Evolutionary conservation across 1,140 invertebrate species (phyloP).

Genomic region (Homarus americanus): DNA sequence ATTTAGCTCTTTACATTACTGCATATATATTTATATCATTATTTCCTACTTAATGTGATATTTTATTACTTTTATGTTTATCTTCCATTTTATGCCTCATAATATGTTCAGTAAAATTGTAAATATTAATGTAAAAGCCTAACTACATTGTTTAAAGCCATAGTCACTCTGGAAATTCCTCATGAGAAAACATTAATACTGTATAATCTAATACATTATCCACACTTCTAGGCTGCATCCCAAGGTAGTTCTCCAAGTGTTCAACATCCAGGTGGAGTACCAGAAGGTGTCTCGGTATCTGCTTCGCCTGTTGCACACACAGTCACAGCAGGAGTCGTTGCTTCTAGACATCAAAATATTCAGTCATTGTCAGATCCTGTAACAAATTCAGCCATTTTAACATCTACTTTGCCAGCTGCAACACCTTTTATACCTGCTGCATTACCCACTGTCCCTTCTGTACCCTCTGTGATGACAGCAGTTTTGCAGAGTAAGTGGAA

Average conservation of each 20-base stretch:
- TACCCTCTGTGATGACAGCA: background rate
- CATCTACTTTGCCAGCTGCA: background rate
- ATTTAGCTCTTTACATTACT: no score
- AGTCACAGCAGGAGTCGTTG: background rate
- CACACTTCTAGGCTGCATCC: background rate
- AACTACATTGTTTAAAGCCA: no score
- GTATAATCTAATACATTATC: background rate
- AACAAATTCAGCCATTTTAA: background rate
- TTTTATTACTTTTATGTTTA: no score
- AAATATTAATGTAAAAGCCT: no score
- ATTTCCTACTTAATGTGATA: no score
- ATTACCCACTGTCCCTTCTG: background rate
- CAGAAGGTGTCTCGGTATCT: background rate
- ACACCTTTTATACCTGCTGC: background rate
- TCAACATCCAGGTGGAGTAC: background rate
- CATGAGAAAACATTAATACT: no score
- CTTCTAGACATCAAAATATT: background rate
- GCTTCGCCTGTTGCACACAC: background rate
- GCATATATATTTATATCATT: no score
- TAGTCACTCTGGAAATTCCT: no score
- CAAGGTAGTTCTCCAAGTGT: background rate
- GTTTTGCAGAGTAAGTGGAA: conserved; percentile 6
- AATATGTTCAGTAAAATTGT: no score
- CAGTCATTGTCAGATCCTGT: background rate
- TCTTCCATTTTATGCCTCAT: no score